Base-by-base conservation (phyloP, 2,113 vertebrate genomes). In the Chaetodon auriga region DNA sequence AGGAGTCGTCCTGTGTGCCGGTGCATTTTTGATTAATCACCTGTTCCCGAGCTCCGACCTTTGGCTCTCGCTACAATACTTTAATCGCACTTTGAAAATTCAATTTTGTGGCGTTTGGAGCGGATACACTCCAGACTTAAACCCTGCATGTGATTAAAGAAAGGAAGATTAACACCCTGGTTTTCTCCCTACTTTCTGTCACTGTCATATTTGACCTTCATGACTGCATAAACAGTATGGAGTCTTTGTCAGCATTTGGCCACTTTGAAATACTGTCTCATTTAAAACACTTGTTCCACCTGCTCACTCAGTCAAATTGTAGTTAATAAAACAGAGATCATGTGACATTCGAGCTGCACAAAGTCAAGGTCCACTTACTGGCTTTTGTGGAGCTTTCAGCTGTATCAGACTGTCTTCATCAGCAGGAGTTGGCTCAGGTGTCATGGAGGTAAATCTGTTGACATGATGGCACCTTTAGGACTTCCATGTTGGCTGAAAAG, bases 81-180 rank as follows among this genome's bases (percentile, higher is more conserved):
- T 87, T 90, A 82, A 90, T 92, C 79, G 58, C 73, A 69, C 55
- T 74, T 80, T 65, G 25, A 57, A 87, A 87, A 83, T 90, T 46
- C 1, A 16, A 85, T 90, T 88, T 81, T 74, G 66, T 81, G 2
- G 7, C 16, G 2, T 84, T 68, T 46, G 55, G 51, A 58, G 9
- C 48, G 36, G 79, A 88, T 79, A 48, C 62, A 73, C 70, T 68
- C 18, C 66, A 82, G 75, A 85, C 79, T 79, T 75, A 86, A 90
- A 87, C 53, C 87, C 83, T 82, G 65, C 45, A 36, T 77, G 75
- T 73, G 61, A 86, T 82, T 81, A 74, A 68, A 79, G 25, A 70
- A 49, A 70, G 64, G 25, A 55, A 78, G 85, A 87, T 88, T 82
- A 87, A 79, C 23, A 3, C 53, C 19, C 11, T 41, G 1, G 25